These are phyloP conservation scores for Mirounga angustirostris DNA, from an alignment of 2,113 vertebrate genomes.

Conservation along the genomic window DNA sequence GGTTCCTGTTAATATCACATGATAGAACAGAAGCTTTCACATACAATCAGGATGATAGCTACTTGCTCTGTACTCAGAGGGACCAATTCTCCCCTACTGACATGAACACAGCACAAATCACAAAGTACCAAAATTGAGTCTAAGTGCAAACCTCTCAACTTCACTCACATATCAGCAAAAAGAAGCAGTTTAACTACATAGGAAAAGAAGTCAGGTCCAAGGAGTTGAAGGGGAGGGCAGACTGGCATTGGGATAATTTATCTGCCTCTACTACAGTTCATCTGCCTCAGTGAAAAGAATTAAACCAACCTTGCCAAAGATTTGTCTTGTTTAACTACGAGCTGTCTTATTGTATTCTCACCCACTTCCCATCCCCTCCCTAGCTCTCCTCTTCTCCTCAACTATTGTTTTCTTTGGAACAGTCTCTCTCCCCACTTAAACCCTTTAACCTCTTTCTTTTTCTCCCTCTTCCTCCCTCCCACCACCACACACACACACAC, in stretches of 20 bases:
- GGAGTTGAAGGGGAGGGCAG: background rate
- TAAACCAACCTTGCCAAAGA: constrained; percentile 51
- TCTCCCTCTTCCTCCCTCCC: background rate
- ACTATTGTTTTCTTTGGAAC: background rate
- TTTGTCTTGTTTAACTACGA: background rate
- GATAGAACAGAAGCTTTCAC: constrained; percentile 72
- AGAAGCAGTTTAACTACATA: constrained; percentile 47
- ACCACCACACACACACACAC: no score
- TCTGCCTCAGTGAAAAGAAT: constrained; percentile 1
- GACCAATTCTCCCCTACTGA: constrained; percentile 67
- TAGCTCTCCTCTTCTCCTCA: background rate
- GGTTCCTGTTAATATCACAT: background rate
- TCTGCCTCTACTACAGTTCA: background rate
- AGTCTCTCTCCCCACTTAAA: background rate
- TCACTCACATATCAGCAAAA: constrained; percentile 71
- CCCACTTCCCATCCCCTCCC: background rate
- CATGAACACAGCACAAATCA: constrained; percentile 62
- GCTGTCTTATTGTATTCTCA: background rate
- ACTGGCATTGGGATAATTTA: constrained; percentile 11
- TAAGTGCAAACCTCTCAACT: constrained; percentile 71
- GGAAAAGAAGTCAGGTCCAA: constrained; percentile 64
- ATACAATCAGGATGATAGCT: constrained; percentile 66
- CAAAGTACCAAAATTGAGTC: constrained; percentile 68
- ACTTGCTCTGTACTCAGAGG: constrained; percentile 57
- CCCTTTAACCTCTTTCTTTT: background rate